Evolutionary conservation across 2,113 vertebrate genomes (phyloP), one percentile per base, ranked within the genome.

Genomic region (Oceanodroma tethys): DNA sequence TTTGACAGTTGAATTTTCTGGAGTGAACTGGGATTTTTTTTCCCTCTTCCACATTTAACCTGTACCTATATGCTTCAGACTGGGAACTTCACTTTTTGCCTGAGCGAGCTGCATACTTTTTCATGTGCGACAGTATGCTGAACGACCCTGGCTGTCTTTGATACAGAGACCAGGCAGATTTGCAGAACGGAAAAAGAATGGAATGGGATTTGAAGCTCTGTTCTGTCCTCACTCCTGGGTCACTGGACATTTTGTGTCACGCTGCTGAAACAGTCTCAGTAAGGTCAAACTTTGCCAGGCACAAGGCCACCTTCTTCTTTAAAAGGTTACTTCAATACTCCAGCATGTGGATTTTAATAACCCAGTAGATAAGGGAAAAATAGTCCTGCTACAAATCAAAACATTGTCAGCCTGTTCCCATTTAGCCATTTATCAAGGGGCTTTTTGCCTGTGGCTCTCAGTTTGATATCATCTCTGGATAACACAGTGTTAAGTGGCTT

Each of bases 251-350:
- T 74, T 91, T 70, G 25, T 91, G 62, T 86, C n/a, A 56, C 1
- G 2, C 58, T 71, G 59, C 30, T 62, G 50, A 86, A 93, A 60
- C 11, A 78, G 36, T 4, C 5, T 40, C 48, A 78, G 47, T 82
- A 86, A 92, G 58, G 81, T 90, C 85, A 95, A 73, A 80, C 32
- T 88, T 93, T 79, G 18, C n/a, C 48, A 91, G 53, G 45, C 50
- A 67, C 53, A 59, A 79, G 81, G 50, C 74, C 43, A 80, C 59
- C n/a, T 86, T 80, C 65, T 92, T 58, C 36, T 84, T 88, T 94
- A 34, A 88, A 91, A 92, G 17, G 47, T 66, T 93, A 56, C 86
- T 80, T 96, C 73, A 93, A n/a, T 88, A 88, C 30, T 88, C 80
- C 63, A 83, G 50, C 58, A 32, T 47, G 66, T 79, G 53, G 30